Evolutionary conservation across 2,113 vertebrate genomes (phyloP).

Genomic region (Silurus meridionalis): DNA sequence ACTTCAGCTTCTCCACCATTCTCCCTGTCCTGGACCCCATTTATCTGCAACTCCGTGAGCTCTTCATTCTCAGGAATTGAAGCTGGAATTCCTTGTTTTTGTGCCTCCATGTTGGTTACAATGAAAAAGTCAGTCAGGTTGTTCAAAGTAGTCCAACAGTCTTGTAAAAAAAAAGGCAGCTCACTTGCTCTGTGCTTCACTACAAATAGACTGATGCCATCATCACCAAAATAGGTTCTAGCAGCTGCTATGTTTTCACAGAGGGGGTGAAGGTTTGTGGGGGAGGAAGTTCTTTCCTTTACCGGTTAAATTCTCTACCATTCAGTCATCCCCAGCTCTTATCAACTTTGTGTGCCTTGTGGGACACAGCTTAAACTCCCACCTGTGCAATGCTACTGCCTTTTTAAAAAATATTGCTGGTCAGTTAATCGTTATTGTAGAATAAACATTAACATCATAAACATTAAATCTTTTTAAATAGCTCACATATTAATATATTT

Average conservation of each 20-base stretch:
- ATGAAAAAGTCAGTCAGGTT: not conserved
- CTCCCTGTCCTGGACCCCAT: constrained; percentile 60
- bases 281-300: constrained; percentile 5
- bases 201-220: constrained; percentile 76
- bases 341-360: not conserved
- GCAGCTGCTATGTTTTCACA: constrained; percentile 70
- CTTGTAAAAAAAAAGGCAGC: constrained; percentile 54
- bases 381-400: not conserved
- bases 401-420: too few relatives aligned
- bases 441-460: too few relatives aligned
- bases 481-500: too few relatives aligned
- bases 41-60: constrained; percentile 52
- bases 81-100: constrained; percentile 63
- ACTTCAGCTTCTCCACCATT: constrained; percentile 77
- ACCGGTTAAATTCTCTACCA: not conserved
- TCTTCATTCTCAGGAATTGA: constrained; percentile 84
- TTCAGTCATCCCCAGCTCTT: not conserved
- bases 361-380: not conserved
- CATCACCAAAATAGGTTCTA: constrained; percentile 75
- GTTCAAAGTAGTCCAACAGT: constrained; percentile 44
- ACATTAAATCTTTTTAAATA: too few relatives aligned
- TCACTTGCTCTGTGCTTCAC: constrained; percentile 57
- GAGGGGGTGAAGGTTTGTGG: not conserved
- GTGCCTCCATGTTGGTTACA: constrained; percentile 71
- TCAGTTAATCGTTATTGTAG: not conserved